Conservation (phyloP, 2,113 vertebrate species). For the Pandion haliaetus region DNA sequence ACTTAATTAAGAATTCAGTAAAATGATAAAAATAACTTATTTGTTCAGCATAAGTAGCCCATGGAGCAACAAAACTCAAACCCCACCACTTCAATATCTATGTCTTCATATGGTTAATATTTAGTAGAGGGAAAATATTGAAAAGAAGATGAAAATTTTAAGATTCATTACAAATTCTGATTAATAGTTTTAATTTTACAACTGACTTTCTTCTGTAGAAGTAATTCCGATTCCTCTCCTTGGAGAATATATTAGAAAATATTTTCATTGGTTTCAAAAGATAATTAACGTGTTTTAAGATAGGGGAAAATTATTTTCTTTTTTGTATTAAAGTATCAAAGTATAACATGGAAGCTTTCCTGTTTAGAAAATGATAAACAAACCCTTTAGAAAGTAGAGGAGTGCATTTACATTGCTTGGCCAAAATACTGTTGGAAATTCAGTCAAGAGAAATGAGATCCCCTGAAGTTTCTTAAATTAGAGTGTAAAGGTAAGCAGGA, state of each 20-base stretch:
- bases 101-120: not conserved
- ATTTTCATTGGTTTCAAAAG: not conserved
- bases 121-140: not conserved
- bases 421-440: not conserved
- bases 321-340: not conserved
- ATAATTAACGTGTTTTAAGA: not conserved
- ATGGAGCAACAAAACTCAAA: not conserved
- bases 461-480: not conserved
- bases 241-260: not conserved
- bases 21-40: not conserved
- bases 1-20: constrained; percentile 53
- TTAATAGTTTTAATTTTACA: not conserved
- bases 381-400: not conserved
- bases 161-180: not conserved
- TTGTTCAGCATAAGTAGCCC: not conserved
- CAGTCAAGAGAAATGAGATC: not conserved
- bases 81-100: not conserved
- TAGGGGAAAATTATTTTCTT: not conserved
- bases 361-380: not conserved
- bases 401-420: not conserved
- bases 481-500: not conserved
- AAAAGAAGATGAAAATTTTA: not conserved
- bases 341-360: not conserved
- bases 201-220: not conserved
- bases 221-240: not conserved